phyloP scores from a whole-genome alignment of 2,888 invertebrate species.

The Amphipyra berbera region DNA sequence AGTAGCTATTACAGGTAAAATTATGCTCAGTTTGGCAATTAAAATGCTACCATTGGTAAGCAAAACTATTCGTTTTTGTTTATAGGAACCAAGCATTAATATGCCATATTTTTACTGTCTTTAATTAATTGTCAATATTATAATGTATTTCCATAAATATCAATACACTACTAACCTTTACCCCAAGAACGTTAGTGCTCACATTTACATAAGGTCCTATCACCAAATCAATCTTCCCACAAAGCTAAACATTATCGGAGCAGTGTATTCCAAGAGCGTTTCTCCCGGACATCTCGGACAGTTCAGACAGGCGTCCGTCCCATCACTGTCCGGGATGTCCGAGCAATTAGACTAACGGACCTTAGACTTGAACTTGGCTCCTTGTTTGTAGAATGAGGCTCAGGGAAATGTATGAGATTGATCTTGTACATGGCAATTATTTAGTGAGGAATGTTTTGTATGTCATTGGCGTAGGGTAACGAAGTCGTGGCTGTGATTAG shows the following conservation, averaged over 20 bases:
- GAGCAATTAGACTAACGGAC: constrained; percentile 83
- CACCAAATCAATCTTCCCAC: constrained; percentile 70
- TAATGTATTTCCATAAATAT: too few relatives aligned
- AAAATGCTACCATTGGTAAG: too few relatives aligned
- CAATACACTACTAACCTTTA: too few relatives aligned
- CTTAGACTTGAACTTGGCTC: constrained; percentile 65
- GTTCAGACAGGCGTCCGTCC: constrained; percentile 71
- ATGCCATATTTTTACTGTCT: too few relatives aligned
- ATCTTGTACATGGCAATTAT: constrained; percentile 61
- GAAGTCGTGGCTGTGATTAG: constrained; percentile 21
- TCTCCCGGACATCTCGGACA: constrained; percentile 61
- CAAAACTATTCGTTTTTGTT: too few relatives aligned
- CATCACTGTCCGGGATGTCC: constrained; percentile 74
- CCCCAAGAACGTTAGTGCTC: constrained; percentile 20
- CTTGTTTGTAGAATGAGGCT: constrained; percentile 59
- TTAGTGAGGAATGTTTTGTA: constrained; percentile 45
- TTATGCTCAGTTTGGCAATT: too few relatives aligned
- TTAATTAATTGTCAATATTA: too few relatives aligned
- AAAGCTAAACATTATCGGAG: constrained; percentile 70
- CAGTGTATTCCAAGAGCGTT: constrained; percentile 73
- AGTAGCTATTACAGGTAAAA: too few relatives aligned
- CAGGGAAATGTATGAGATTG: constrained; percentile 51
- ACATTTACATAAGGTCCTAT: constrained; percentile 66
- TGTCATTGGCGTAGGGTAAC: constrained; percentile 26
- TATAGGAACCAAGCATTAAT: too few relatives aligned